These are phyloP conservation scores for Rhinichthys klamathensis DNA, from an alignment of 2,113 vertebrate genomes.

Conservation along the genomic window DNA sequence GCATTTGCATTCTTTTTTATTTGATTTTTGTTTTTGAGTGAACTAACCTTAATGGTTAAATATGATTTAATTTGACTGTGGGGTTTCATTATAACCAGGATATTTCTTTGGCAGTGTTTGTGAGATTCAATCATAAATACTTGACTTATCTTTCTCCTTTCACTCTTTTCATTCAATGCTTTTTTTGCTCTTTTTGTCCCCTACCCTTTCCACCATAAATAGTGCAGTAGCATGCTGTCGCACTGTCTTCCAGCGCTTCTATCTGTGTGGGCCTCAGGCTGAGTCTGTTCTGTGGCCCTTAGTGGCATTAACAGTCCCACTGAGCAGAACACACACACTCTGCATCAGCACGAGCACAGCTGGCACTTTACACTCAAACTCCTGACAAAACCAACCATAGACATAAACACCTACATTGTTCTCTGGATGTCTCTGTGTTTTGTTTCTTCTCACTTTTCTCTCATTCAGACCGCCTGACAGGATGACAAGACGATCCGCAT, in stretches of 20 bases:
- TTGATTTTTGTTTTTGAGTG: background rate
- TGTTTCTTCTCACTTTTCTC: slow-evolving; percentile 19
- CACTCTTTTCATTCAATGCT: background rate
- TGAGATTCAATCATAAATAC: background rate
- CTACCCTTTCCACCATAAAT: slow-evolving; percentile 47
- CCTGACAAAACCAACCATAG: slow-evolving; percentile 57
- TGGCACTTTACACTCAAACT: slow-evolving; percentile 59
- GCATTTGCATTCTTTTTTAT: background rate
- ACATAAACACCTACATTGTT: slow-evolving; percentile 64
- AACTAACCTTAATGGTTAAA: background rate
- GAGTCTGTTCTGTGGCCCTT: slow-evolving; percentile 47
- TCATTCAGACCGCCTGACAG: slow-evolving; percentile 42
- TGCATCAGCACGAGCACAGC: slow-evolving; percentile 51
- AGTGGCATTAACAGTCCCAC: slow-evolving; percentile 42
- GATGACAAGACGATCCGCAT: slow-evolving; percentile 60
- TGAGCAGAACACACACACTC: slow-evolving; percentile 5
- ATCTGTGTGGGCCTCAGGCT: slow-evolving; percentile 42
- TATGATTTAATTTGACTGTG: background rate
- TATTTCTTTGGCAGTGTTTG: background rate
- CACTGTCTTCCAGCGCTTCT: slow-evolving; percentile 22
- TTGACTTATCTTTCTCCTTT: slow-evolving; percentile 5
- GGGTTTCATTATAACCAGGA: background rate
- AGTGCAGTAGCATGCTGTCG: slow-evolving; percentile 48
- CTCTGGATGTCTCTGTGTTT: background rate
- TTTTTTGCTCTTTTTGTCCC: background rate